phyloP scores from a whole-genome alignment of 2,113 vertebrate species.

The Rhinolophus sinicus region DNA sequence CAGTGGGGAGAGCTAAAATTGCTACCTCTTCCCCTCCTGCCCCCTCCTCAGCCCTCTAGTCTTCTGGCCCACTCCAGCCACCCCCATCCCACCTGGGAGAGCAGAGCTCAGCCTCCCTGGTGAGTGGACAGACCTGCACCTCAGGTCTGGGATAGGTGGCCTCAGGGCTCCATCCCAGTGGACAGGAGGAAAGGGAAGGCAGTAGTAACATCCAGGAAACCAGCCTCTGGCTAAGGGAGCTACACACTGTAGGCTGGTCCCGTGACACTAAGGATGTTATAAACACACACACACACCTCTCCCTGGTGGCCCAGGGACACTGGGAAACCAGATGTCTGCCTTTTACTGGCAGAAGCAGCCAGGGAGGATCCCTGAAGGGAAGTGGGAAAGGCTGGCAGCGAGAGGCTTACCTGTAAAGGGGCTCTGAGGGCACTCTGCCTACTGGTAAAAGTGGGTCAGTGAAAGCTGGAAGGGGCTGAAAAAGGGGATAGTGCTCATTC shows the following conservation, averaged over 20 bases:
- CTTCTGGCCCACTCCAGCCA: neutral
- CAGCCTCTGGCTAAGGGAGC: neutral
- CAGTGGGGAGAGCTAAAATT: neutral
- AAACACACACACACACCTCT: neutral
- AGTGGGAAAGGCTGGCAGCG: neutral
- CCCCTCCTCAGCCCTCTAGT: neutral
- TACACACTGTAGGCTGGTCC: neutral
- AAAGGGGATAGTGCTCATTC: neutral
- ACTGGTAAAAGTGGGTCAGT: accelerated
- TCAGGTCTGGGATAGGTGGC: neutral
- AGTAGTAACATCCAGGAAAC: neutral
- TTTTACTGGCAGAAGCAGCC: neutral
- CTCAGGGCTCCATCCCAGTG: neutral
- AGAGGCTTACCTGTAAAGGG: neutral
- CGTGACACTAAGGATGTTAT: neutral
- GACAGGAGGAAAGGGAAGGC: neutral
- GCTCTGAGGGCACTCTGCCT: neutral
- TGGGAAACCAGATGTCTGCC: neutral
- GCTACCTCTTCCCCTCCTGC: neutral
- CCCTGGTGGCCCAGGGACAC: neutral
- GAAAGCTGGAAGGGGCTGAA: neutral
- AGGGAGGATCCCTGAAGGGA: neutral
- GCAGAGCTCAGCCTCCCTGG: neutral
- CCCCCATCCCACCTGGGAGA: neutral
- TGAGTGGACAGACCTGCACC: neutral